Evolutionary conservation across 2,797 vertebrate species (phyloP), one percentile per base, ranked within the genome.

Genomic region (Gymnothorax javanicus): DNA sequence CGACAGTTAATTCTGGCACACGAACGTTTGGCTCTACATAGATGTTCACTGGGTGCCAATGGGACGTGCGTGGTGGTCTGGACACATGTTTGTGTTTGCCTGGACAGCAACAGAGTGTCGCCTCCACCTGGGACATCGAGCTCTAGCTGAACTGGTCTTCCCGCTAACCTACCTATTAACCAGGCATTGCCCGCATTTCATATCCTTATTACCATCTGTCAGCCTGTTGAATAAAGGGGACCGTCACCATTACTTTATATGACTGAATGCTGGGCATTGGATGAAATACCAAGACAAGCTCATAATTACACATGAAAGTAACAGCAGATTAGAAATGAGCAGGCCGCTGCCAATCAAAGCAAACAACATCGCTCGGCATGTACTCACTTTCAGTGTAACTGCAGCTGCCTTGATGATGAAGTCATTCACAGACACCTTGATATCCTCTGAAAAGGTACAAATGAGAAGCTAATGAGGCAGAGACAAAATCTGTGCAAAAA

Each of bases 331-430:
- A 69, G 67, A 4, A 69, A 0, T 69, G 67, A 69, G 33, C 2
- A 43, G 33, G 33, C 2, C 33, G 33, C 33, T 43, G 1, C 33
- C 33, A 43, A 43, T 43, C 33, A 43, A 43, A 43, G 33, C 33
- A 43, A 43, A 43, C 33, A 3, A 33, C 17, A 4, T 73, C 11
- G 27, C 9, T 7, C n/a, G 50, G 2, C 77, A 25, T 33, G 73
- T 90, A 96, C 97, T 97, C 97, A 99, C 98, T 95, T 96, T 97
- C 81, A 99, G 96, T 85, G 98, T 96, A 88, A 97, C 95, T 89
- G 98, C 98, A 88, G 95, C 96, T 88, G 98, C 98, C 93, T 98
- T 99, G 93, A 99, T 98, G 93, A 99, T 97, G 92, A 99, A 99
- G 92, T 99, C 98, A 89, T 98, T 99, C 91, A 99, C 96, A 23